Conservation (phyloP, 2,888 invertebrate genomes). For the Rhamnusium bicolor region DNA sequence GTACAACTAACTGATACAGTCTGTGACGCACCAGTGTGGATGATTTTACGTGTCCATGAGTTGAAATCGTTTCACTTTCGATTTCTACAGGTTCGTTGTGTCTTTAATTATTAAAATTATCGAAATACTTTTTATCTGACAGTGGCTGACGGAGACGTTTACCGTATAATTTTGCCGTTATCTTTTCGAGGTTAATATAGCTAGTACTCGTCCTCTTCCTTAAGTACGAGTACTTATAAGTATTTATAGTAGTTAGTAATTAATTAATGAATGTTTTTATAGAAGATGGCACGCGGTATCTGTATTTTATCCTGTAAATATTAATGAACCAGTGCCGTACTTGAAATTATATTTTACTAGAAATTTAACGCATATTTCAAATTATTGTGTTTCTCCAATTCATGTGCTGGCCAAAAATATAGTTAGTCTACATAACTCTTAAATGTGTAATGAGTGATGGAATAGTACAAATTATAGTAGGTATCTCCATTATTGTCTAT, state of each 20-base stretch:
- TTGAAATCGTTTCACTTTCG: conserved; percentile 32
- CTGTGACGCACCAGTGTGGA: conserved; percentile 42
- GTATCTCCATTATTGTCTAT: too few relatives aligned
- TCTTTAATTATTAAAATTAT: background rate
- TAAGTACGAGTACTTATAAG: too few relatives aligned
- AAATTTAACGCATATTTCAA: too few relatives aligned
- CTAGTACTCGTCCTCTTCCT: too few relatives aligned
- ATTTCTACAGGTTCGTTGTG: conserved; percentile 18
- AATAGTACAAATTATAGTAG: too few relatives aligned
- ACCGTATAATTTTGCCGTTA: background rate
- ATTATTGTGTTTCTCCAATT: too few relatives aligned
- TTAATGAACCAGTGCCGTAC: background rate
- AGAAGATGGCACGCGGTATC: background rate
- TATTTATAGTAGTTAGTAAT: too few relatives aligned
- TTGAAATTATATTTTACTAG: too few relatives aligned
- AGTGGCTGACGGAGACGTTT: background rate
- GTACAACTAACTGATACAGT: background rate
- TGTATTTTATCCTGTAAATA: background rate
- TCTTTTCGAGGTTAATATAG: background rate
- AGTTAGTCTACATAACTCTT: too few relatives aligned
- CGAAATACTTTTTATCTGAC: background rate
- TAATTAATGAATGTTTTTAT: background rate
- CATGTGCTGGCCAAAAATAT: too few relatives aligned
- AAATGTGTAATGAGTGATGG: too few relatives aligned
- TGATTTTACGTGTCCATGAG: conserved; percentile 32